Evolutionary conservation across 2,113 vertebrate genomes (phyloP).

Genomic region (Myotis lucifugus): DNA sequence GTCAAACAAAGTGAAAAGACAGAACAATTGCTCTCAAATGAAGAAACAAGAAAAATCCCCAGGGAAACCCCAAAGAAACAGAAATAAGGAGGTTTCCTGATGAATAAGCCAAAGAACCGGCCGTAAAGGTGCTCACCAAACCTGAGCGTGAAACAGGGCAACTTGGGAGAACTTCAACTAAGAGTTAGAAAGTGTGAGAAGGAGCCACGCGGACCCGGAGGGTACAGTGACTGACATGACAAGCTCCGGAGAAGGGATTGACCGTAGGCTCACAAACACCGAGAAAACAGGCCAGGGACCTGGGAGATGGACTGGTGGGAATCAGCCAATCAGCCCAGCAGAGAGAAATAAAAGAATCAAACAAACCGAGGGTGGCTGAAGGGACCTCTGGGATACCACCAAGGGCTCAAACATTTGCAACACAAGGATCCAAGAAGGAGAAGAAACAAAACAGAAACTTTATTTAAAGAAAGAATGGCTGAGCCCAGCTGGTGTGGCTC

Average conservation of each 20-base stretch:
- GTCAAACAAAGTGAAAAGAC: neutral
- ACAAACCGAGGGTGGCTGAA: neutral
- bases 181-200: neutral
- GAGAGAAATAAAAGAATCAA: neutral
- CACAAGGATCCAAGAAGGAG: neutral
- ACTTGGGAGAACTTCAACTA: neutral
- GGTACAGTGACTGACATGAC: no score
- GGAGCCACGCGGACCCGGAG: neutral
- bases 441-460: neutral
- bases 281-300: neutral
- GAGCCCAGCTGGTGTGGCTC: no score
- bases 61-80: neutral
- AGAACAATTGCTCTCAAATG: neutral
- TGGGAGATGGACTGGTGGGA: neutral
- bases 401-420: neutral
- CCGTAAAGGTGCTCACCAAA: neutral
- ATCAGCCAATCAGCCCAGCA: neutral
- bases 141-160: neutral
- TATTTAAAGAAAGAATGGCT: neutral
- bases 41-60: neutral
- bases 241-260: no score
- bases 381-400: neutral
- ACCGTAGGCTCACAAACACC: fast-evolving
- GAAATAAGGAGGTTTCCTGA: neutral
- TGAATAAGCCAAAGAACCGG: neutral